A percentile compares a stretch with the other conserved stretches of the same genome.
phyloP scores from a whole-genome alignment of 2,888 invertebrate species.

The Chloroclysta siterata region DNA sequence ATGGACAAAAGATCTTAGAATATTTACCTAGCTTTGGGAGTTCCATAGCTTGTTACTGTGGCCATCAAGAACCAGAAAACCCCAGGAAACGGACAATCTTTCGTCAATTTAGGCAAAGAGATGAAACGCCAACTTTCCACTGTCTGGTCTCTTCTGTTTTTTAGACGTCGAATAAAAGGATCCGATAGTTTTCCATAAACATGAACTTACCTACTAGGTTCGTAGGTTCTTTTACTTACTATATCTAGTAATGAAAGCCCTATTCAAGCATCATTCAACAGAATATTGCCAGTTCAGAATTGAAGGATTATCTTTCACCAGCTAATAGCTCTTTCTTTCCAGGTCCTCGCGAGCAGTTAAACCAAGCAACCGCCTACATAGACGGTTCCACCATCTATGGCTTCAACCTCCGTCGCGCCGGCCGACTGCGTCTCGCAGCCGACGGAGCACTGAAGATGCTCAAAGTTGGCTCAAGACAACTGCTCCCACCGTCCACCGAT shows the following conservation, averaged over 20 bases:
- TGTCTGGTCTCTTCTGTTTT: no score
- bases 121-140: no score
- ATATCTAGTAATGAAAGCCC: neutral
- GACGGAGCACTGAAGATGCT: slow-evolving; percentile 89
- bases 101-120: no score
- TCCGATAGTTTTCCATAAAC: no score
- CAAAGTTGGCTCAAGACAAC: slow-evolving; percentile 86
- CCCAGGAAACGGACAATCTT: no score
- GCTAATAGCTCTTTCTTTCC: slow-evolving; percentile 18
- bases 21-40: no score
- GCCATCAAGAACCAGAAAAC: no score
- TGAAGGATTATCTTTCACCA: neutral
- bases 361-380: slow-evolving; percentile 93
- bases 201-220: no score
- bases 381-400: slow-evolving; percentile 95
- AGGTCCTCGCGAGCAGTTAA: slow-evolving; percentile 93
- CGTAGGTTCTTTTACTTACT: no score
- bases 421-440: slow-evolving; percentile 74
- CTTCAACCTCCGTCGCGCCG: slow-evolving; percentile 77
- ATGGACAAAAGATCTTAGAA: no score
- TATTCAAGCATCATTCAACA: neutral
- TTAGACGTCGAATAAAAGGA: no score
- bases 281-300: neutral
- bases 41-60: no score
- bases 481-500: slow-evolving; percentile 89